Evolutionary conservation across 2,888 invertebrate genomes (phyloP), one percentile per base, ranked within the genome.

Genomic region (Callyntrura guangdongensis): DNA sequence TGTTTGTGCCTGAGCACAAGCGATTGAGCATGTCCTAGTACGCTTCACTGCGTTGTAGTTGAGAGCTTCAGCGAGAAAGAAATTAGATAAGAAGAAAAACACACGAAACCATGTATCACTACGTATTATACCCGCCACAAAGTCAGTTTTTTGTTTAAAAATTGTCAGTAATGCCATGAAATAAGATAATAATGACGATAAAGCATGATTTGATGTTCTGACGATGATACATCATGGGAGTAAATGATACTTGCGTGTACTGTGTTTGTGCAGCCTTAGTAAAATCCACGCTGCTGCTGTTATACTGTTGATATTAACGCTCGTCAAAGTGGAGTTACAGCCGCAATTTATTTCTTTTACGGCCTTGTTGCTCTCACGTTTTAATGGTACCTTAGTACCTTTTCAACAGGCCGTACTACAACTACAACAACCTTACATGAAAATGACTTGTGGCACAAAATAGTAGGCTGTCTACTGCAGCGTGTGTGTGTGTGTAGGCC

Each of bases 381-480:
- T 74, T 45, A n/a, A 47, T 20, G 72, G 72, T 74, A 74, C 72
- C 72, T 74, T 20, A 47, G 72, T 74, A 74, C 72, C 72, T 74
- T 74, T 36, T 47, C 72, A 36, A 67, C 67, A 64, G 64, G 14
- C 22, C 22, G 14, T 2, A 6, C 36, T 36, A 11, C 20, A 22
- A 61, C 22, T 17, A 0, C 5, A 61, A 22, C 61, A 12, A 64
- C 2, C 61, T 53, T 53, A 11, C 36, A 36, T 36, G 36, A 36
- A 36, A 36, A 36, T 36, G 36, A 36, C 36, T 36, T 36, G 36
- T 36, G 36, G 36, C 36, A 36, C 36, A 36, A 36, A 59, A 59
- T 59, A 59, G 1, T 59, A n/a, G 1, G 53, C n/a, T 53, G 22
- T 20, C 61, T 27, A 5, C 5, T 27, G 14, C 22, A 27, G 64